phyloP scores from a whole-genome alignment of 2,888 invertebrate genomes.

The Phrixothrix hirtus region DNA sequence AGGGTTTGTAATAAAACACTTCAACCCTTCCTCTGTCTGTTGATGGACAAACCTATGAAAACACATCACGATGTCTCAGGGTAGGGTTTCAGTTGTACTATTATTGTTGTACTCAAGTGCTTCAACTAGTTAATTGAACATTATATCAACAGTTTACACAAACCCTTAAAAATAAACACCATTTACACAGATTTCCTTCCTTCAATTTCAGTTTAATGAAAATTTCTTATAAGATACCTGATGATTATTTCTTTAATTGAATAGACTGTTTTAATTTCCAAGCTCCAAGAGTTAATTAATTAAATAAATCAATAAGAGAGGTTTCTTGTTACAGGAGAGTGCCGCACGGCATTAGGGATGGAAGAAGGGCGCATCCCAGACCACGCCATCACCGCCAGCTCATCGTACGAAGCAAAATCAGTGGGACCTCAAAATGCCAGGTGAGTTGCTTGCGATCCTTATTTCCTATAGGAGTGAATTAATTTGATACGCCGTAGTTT shows the following conservation, averaged over 20 bases:
- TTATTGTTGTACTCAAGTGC: too few species aligned
- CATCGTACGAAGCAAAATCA: slow-evolving; percentile 82
- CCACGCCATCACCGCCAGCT: slow-evolving; percentile 82
- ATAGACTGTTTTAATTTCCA: too few species aligned
- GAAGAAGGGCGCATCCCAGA: slow-evolving; percentile 83
- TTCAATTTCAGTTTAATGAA: too few species aligned
- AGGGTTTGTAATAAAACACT: too few species aligned
- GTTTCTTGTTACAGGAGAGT: slow-evolving; percentile 61
- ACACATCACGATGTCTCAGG: not conserved
- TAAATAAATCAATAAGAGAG: slow-evolving; percentile 30
- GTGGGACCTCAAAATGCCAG: slow-evolving; percentile 88
- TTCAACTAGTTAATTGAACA: too few species aligned
- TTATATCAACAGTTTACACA: too few species aligned
- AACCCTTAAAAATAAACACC: too few species aligned
- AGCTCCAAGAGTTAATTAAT: slow-evolving; percentile 24
- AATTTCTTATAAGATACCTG: too few species aligned
- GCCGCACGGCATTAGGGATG: slow-evolving; percentile 81
- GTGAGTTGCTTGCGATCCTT: slow-evolving; percentile 58
- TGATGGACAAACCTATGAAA: not conserved
- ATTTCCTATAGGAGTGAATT: not conserved
- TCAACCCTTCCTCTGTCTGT: not conserved
- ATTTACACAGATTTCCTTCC: too few species aligned
- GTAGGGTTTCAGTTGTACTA: too few species aligned
- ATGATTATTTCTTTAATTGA: too few species aligned
- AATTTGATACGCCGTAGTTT: slow-evolving; percentile 6